Percentiles rank a stretch among this genome's conserved stretches.
phyloP scores from a whole-genome alignment of 2,797 vertebrate species.

The Cephalopachus bancanus region DNA sequence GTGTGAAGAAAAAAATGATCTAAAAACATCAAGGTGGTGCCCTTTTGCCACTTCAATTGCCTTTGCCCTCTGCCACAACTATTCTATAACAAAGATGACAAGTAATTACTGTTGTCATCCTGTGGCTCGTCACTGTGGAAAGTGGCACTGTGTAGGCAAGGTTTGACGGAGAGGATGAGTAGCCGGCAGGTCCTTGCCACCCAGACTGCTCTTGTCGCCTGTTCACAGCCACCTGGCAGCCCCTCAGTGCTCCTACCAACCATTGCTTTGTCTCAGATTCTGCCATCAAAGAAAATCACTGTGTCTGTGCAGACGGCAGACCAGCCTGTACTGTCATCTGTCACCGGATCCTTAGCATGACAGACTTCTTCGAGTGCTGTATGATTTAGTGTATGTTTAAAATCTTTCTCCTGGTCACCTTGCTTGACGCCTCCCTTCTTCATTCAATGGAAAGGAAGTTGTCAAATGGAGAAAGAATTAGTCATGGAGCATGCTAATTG shows the following conservation, averaged over 20 bases:
- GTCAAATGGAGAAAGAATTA: neutral
- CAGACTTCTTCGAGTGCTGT: neutral
- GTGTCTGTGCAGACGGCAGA: neutral
- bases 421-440: neutral
- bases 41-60: neutral
- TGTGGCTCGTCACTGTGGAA: neutral
- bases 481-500: neutral
- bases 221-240: neutral
- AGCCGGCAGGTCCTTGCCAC: no score
- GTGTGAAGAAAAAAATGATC: neutral
- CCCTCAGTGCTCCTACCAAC: neutral
- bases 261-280: neutral
- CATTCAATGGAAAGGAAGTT: neutral
- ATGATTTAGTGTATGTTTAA: neutral
- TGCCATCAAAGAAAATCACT: neutral
- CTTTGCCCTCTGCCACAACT: no score
- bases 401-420: slow-evolving; percentile 29
- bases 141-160: neutral
- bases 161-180: neutral
- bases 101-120: neutral
- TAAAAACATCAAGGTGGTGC: neutral
- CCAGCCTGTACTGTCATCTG: neutral
- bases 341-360: neutral
- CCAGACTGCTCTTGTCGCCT: neutral
- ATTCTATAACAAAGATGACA: neutral